Percentiles rank a stretch among this genome's conserved stretches.
These are phyloP conservation scores for Gymnodraco acuticeps DNA, from an alignment of 2,797 vertebrate genomes.

Conservation along the genomic window DNA sequence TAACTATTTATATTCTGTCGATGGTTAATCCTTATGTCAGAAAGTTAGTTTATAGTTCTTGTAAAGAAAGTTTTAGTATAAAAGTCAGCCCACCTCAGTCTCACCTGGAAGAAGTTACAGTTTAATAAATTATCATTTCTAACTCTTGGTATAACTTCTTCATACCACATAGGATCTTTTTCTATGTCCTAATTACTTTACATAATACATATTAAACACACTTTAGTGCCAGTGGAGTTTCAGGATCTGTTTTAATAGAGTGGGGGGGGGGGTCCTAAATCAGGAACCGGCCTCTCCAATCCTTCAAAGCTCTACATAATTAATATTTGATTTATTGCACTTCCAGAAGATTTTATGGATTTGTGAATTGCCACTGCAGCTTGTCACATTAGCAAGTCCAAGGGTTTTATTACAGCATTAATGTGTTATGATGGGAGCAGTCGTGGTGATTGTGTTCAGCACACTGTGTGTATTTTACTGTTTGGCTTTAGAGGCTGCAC, in stretches of 20 bases:
- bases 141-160: conserved; percentile 38
- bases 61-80: conserved; percentile 2
- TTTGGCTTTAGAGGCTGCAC: conserved; percentile 61
- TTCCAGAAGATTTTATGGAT: conserved; percentile 77
- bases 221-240: conserved; percentile 51
- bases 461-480: conserved; percentile 50
- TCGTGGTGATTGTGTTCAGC: conserved; percentile 68
- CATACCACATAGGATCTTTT: conserved; percentile 36
- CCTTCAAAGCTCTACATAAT: conserved; percentile 76
- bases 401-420: conserved; percentile 81
- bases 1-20: neutral
- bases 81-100: conserved; percentile 5
- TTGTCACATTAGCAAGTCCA: conserved; percentile 85
- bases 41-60: neutral
- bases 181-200: conserved; percentile 60
- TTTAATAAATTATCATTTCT: conserved; percentile 31
- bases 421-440: conserved; percentile 77
- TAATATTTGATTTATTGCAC: conserved; percentile 81
- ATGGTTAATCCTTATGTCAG: neutral
- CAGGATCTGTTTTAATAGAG: conserved; percentile 64
- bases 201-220: conserved; percentile 66
- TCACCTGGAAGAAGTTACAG: conserved; percentile 18
- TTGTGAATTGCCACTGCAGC: conserved; percentile 78
- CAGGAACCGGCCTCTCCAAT: conserved; percentile 72
- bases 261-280: conserved; percentile 71